Base-by-base conservation (phyloP, 2,888 invertebrate genomes). In the Pardosa pseudoannulata region DNA sequence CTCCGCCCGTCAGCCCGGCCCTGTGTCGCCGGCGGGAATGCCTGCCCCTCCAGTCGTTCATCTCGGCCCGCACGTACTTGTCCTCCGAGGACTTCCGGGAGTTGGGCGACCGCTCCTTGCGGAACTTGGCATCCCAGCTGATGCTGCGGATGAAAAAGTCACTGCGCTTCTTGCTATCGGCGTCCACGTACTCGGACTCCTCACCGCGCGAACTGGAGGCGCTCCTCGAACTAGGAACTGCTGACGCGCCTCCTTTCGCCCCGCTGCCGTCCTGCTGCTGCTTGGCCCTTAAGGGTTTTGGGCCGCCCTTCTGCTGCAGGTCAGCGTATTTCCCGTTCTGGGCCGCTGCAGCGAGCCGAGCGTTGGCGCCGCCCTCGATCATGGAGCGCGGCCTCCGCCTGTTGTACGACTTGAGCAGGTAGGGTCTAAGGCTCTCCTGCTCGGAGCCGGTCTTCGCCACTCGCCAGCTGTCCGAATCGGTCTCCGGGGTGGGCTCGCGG, bases 401-500 rank as follows among this genome's bases (percentile, higher is more conserved):
- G 6, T 27, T 41, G n/a, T 65, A 50, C 19, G 83, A 72, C 64
- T 62, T 74, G 16, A 71, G 73, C 41, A 56, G 19, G 39, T 32
- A 31, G 16, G 67, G 75, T 62, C 67, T 71, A 9, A 65, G 23
- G 23, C 79, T 71, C n/a, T 87, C 87, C n/a, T n/a, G n/a, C 28
- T 82, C 81, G 6, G 86, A 74, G 0, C 39, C 73, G 13, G 65
- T 73, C 62, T 74, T 79, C 13, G 74, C 31, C 19, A 75, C 36
- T n/a, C 80, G 32, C 87, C 86, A 86, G 28, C 86, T 81, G 36
- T 85, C 88, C 23, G 88, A 88, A 62, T 85, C 85, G 11, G 80
- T 85, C 13, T 81, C 86, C 0, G 88, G 79, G 1, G 88, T 88
- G 50, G 83, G 64, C 68, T 88, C 88, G 27, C 79, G 65, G 16